Conservation (phyloP, 2,797 vertebrate genomes). For the Parambassis ranga region DNA sequence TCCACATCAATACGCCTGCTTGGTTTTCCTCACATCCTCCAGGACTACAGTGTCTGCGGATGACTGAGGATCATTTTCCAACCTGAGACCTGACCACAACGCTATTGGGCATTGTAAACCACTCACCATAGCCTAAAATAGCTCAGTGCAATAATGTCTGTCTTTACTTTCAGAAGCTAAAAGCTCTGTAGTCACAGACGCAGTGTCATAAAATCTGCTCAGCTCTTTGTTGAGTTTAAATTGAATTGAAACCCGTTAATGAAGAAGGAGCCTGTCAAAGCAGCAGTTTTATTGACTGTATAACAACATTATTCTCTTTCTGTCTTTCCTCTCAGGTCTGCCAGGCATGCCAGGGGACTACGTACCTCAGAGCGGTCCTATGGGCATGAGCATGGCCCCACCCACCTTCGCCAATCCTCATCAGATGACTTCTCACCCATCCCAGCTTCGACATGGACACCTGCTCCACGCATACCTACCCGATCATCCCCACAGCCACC, state of each 20-base stretch:
- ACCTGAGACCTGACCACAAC: constrained; percentile 76
- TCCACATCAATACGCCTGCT: constrained; percentile 67
- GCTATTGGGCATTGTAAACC: constrained; percentile 76
- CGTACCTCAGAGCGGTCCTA: constrained; percentile 97
- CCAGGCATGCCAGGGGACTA: constrained; percentile 96
- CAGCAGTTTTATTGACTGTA: constrained; percentile 38
- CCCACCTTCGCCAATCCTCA: constrained; percentile 88
- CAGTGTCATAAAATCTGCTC: constrained; percentile 60
- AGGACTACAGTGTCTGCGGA: constrained; percentile 64
- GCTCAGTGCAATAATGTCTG: constrained; percentile 62
- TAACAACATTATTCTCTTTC: constrained; percentile 46
- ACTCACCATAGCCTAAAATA: constrained; percentile 74
- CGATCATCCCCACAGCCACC: constrained; percentile 87
- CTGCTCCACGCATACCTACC: constrained; percentile 89
- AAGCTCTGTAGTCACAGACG: constrained; percentile 43
- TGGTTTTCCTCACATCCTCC: constrained; percentile 69
- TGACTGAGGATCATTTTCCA: constrained; percentile 73
- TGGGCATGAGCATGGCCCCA: constrained; percentile 98
- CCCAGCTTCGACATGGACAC: constrained; percentile 90
- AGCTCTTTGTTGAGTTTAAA: constrained; percentile 61
- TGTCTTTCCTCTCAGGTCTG: constrained; percentile 84
- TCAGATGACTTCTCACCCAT: constrained; percentile 91
- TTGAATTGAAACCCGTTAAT: constrained; percentile 64
- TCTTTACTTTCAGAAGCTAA: constrained; percentile 59
- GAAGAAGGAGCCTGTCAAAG: constrained; percentile 29